Percentiles rank a stretch among this genome's conserved stretches.
phyloP scores from a whole-genome alignment of 2,113 vertebrate genomes.

The Cnemophilus loriae region DNA sequence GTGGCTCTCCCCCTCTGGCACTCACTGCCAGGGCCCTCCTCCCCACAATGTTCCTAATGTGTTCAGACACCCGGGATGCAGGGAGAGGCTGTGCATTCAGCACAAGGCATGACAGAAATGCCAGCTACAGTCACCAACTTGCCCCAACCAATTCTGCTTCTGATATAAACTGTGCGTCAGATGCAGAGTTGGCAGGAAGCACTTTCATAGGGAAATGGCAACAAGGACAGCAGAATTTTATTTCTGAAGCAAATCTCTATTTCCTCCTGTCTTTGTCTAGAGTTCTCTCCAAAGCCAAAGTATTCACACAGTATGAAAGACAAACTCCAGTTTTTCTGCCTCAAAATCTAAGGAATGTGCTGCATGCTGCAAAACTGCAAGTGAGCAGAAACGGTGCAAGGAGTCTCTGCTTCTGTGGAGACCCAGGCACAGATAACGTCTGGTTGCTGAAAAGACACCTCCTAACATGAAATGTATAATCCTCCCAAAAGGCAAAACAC shows the following conservation, averaged over 20 bases:
- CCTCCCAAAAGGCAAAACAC: neutral
- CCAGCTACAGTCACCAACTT: constrained; percentile 57
- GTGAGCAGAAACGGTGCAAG: neutral
- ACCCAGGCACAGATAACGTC: neutral
- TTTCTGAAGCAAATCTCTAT: neutral
- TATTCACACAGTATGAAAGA: neutral
- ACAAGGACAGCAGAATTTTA: neutral
- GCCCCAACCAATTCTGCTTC: constrained; percentile 51
- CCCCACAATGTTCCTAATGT: neutral
- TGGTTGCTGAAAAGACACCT: neutral
- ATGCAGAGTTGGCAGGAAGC: neutral
- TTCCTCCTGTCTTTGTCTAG: neutral
- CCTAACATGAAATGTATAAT: neutral
- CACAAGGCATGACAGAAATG: constrained; percentile 40
- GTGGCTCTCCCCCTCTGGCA: neutral
- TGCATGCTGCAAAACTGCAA: neutral
- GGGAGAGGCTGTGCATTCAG: constrained; percentile 31
- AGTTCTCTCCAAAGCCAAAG: neutral
- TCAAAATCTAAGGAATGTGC: neutral
- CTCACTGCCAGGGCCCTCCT: neutral
- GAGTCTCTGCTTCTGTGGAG: neutral
- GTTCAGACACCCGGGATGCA: constrained; percentile 20
- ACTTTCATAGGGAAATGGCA: neutral
- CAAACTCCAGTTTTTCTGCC: neutral
- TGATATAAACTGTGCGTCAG: neutral